Percentiles rank a stretch among this genome's conserved stretches.
Conservation (phyloP, 2,113 vertebrate species). For the Picathartes gymnocephalus region DNA sequence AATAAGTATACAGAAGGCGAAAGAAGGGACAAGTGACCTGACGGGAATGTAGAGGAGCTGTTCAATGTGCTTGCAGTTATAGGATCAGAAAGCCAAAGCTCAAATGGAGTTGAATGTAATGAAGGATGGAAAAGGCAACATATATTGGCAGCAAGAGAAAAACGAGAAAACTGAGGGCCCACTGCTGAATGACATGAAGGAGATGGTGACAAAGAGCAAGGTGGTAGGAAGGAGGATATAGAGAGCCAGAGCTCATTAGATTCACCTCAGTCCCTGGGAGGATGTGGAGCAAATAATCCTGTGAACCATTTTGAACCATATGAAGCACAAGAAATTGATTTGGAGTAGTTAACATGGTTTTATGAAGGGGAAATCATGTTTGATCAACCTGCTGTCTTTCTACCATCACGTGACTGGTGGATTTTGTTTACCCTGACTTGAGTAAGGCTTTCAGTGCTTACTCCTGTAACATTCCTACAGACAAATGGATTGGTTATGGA, state of each 20-base stretch:
- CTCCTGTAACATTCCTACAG: not conserved
- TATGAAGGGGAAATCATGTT: not conserved
- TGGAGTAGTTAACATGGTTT: not conserved
- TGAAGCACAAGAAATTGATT: not conserved
- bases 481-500: not conserved
- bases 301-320: not conserved
- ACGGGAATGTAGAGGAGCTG: not conserved
- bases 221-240: not conserved
- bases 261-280: not conserved
- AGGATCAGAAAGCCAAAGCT: not conserved
- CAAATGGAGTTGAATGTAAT: not conserved
- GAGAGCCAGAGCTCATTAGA: not conserved
- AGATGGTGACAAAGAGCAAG: not conserved
- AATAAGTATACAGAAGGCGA: not conserved
- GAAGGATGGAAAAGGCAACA: not conserved
- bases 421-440: not conserved
- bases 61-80: not conserved
- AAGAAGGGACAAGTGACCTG: not conserved
- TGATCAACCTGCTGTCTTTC: not conserved
- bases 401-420: fast-evolving
- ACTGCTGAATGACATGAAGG: not conserved
- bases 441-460: not conserved
- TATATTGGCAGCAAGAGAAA: not conserved
- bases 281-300: not conserved
- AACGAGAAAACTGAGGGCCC: not conserved